Evolutionary conservation across 2,888 invertebrate species (phyloP).

Genomic region (Petrophora chlorosata): DNA sequence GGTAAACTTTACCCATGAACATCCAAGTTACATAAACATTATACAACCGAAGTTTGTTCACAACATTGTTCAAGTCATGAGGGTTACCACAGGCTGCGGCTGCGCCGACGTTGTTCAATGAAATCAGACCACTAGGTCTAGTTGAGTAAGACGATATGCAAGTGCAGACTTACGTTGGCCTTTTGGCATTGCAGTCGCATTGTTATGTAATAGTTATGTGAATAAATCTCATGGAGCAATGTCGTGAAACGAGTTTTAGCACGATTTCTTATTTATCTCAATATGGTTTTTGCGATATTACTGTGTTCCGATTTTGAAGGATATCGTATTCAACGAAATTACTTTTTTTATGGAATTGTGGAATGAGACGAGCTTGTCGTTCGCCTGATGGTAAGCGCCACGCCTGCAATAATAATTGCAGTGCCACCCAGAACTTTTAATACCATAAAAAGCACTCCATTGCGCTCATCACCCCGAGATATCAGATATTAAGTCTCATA

Average conservation of each 20-base stretch:
- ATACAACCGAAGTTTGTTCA: slow-evolving; percentile 21
- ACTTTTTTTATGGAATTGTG: too few species aligned
- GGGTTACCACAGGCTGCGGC: slow-evolving; percentile 17
- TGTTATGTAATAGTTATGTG: slow-evolving; percentile 15
- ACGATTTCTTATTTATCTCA: background rate
- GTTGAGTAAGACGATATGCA: slow-evolving; percentile 17
- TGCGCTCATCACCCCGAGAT: too few species aligned
- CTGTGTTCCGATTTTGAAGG: too few species aligned
- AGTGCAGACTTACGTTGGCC: slow-evolving; percentile 5
- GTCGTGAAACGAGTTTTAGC: background rate
- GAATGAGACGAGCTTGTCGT: too few species aligned
- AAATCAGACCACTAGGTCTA: slow-evolving; percentile 16
- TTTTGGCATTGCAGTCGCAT: slow-evolving; percentile 16
- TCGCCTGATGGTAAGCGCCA: too few species aligned
- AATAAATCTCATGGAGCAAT: slow-evolving; percentile 1
- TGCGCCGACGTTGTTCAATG: slow-evolving; percentile 26
- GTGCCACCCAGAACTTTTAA: too few species aligned
- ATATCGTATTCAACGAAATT: too few species aligned
- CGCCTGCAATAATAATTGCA: too few species aligned
- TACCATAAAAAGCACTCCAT: too few species aligned
- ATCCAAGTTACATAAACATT: slow-evolving; percentile 24
- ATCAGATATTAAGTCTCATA: too few species aligned
- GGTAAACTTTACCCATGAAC: background rate
- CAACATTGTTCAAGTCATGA: slow-evolving; percentile 29
- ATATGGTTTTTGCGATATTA: too few species aligned